Conservation (phyloP, 2,797 vertebrate species). For the Mus spretus region DNA sequence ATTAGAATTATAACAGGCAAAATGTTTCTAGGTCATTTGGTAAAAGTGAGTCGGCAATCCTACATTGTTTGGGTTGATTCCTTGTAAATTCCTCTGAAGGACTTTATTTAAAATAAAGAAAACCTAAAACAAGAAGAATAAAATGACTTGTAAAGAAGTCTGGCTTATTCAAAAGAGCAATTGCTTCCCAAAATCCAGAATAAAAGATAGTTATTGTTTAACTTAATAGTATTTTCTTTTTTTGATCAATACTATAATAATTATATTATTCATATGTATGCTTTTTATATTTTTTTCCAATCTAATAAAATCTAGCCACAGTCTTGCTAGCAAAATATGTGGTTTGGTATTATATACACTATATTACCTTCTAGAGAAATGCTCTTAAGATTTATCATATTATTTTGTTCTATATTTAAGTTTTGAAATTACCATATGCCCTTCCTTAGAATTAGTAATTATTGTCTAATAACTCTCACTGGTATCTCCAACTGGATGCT, state of each 20-base stretch:
- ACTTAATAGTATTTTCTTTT: neutral
- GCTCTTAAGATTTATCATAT: neutral
- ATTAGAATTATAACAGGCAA: neutral
- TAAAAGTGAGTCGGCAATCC: neutral
- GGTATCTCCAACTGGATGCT: neutral
- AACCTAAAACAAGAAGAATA: neutral
- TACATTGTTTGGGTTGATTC: neutral
- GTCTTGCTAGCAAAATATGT: neutral
- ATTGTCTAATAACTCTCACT: neutral
- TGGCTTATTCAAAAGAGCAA: neutral
- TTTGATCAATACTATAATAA: neutral
- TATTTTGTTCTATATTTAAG: neutral
- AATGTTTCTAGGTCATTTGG: neutral
- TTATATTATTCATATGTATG: neutral
- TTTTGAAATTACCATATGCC: conserved; percentile 18
- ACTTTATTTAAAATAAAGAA: neutral
- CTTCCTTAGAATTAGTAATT: neutral
- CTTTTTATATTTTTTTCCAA: neutral
- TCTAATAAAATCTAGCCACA: neutral
- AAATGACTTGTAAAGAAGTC: neutral
- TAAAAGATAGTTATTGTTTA: neutral
- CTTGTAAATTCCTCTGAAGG: neutral
- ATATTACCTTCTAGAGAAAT: neutral
- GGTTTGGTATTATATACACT: neutral
- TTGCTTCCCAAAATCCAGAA: neutral